These are phyloP conservation scores for Corythaixoides concolor DNA, from an alignment of 2,113 vertebrate genomes.

Conservation along the genomic window DNA sequence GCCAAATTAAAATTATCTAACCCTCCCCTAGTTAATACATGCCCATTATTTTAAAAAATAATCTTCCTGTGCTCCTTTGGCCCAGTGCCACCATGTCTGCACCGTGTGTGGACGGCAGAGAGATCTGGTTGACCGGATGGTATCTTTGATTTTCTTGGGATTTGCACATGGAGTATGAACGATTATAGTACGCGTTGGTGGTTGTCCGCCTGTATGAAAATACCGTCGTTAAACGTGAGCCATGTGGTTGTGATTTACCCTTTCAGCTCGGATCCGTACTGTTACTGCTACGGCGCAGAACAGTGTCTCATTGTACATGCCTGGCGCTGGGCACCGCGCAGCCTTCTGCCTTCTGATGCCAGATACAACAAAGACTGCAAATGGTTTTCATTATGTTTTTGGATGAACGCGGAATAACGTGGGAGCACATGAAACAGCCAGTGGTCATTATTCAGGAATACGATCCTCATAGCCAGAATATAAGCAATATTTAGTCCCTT, in stretches of 20 bases:
- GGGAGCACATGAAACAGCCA: not conserved
- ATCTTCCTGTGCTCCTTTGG: not conserved
- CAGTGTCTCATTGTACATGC: not conserved
- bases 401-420: not conserved
- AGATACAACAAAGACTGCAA: not conserved
- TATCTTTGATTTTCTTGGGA: not conserved
- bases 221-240: not conserved
- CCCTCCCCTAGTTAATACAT: not conserved
- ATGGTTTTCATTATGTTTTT: not conserved
- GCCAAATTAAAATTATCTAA: not conserved
- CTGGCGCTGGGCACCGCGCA: not conserved
- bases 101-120: not conserved
- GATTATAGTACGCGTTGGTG: not conserved
- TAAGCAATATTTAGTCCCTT: not conserved
- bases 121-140: not conserved
- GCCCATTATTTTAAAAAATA: not conserved
- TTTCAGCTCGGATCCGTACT: not conserved
- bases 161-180: not conserved
- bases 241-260: not conserved
- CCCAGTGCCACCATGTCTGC: too few species aligned
- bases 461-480: not conserved
- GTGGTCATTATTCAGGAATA: not conserved
- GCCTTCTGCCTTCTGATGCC: not conserved
- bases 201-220: not conserved
- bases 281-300: not conserved